A percentile compares a stretch with the other conserved stretches of the same genome.
Evolutionary conservation across 2,888 invertebrate species (phyloP).

Genomic region (Ophion slaviceki): DNA sequence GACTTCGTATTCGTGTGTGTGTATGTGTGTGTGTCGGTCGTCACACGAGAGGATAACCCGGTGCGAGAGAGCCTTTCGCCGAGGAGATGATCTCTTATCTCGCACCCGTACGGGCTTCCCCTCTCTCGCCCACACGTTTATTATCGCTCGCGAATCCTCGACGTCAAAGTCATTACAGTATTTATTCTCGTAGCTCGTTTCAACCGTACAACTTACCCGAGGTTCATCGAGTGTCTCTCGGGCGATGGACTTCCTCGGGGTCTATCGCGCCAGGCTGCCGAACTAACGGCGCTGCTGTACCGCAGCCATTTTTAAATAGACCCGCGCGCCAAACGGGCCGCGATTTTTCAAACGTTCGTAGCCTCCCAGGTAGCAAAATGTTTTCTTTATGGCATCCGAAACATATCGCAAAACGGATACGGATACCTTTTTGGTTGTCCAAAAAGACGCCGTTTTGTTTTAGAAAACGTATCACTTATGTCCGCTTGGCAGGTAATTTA

Average conservation of each 20-base stretch:
- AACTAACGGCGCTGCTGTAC: constrained; percentile 52
- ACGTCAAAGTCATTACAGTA: constrained; percentile 49
- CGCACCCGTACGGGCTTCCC: constrained; percentile 9
- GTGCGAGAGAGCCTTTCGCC: constrained; percentile 18
- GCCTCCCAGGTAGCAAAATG: no score
- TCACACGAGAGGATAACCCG: constrained; percentile 52
- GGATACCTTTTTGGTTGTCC: no score
- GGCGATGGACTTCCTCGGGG: constrained; percentile 67
- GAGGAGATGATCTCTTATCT: constrained; percentile 37
- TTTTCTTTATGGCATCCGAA: no score
- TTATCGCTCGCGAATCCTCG: constrained; percentile 40
- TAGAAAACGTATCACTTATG: no score
- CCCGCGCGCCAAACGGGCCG: neutral
- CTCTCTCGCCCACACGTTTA: constrained; percentile 2
- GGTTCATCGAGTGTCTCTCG: constrained; percentile 65
- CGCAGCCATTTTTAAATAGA: constrained; percentile 46
- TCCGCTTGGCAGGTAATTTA: no score
- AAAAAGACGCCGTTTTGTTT: no score
- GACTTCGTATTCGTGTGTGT: neutral
- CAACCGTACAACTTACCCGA: constrained; percentile 63
- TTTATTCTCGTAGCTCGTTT: constrained; percentile 48
- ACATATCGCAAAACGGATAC: no score
- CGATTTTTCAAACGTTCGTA: neutral
- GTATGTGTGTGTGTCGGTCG: constrained; percentile 29
- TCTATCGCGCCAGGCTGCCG: constrained; percentile 57